Conservation (phyloP, 2,888 invertebrate species). For the Gandaritis pyraliata region DNA sequence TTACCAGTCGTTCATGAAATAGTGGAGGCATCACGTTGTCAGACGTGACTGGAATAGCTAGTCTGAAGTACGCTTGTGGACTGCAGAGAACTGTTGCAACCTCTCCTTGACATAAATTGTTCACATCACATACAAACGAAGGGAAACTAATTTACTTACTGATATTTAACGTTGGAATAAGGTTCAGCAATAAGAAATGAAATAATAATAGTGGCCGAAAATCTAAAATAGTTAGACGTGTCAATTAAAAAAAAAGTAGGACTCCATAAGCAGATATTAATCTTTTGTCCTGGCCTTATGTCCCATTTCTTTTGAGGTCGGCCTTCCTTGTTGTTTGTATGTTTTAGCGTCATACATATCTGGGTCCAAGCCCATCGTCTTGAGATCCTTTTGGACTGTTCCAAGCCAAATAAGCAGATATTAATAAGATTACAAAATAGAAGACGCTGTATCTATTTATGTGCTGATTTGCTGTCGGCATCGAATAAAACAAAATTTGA, state of each 20-base stretch:
- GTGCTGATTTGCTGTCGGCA: slow-evolving; percentile 6
- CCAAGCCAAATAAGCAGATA: no score
- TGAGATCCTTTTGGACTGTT: no score
- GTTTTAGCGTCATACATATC: no score
- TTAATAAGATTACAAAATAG: no score
- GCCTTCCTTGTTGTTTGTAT: no score
- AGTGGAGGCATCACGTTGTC: slow-evolving; percentile 48
- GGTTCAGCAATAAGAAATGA: background rate
- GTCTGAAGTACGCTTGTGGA: slow-evolving; percentile 43
- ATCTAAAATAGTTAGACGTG: no score
- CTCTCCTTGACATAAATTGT: slow-evolving; percentile 44
- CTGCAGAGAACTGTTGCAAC: slow-evolving; percentile 50
- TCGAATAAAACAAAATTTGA: slow-evolving; percentile 40
- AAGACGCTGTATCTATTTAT: background rate
- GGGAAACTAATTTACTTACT: slow-evolving; percentile 5
- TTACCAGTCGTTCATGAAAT: slow-evolving; percentile 50
- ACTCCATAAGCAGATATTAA: no score
- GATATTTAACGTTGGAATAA: background rate
- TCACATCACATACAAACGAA: slow-evolving; percentile 22
- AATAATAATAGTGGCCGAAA: no score
- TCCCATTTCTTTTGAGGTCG: no score
- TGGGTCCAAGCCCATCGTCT: no score
- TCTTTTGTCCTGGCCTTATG: no score
- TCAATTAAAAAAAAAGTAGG: no score
- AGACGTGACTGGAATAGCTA: slow-evolving; percentile 61